Conservation (phyloP, 2,888 invertebrate genomes). For the Zele albiditarsus region DNA sequence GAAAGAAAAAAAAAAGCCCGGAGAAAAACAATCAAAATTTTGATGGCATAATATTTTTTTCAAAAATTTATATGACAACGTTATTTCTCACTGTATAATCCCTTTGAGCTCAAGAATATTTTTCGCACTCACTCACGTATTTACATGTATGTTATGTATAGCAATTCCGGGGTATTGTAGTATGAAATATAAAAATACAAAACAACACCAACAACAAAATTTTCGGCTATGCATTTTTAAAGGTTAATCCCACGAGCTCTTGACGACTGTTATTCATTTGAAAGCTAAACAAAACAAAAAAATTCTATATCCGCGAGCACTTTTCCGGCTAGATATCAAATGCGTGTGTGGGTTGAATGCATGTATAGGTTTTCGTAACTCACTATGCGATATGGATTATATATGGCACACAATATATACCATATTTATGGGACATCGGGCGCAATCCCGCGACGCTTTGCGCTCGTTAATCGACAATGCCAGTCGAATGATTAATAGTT, state of each 20-base stretch:
- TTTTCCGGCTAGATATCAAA: constrained; percentile 60
- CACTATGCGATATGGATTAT: constrained; percentile 59
- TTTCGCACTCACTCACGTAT: background rate
- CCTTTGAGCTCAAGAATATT: background rate
- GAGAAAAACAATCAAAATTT: background rate
- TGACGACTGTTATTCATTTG: constrained; percentile 69
- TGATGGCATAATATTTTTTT: background rate
- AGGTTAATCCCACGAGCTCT: constrained; percentile 66
- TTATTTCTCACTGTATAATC: constrained; percentile 3
- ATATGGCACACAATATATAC: constrained; percentile 52
- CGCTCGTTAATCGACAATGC: constrained; percentile 64
- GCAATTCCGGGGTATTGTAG: background rate
- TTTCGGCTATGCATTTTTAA: constrained; percentile 53
- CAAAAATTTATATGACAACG: background rate
- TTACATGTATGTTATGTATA: background rate
- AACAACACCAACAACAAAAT: background rate
- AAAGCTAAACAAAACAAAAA: constrained; percentile 28
- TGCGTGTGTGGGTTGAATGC: constrained; percentile 59
- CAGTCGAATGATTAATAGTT: constrained; percentile 39
- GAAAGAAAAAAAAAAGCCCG: background rate
- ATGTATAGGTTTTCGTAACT: constrained; percentile 5
- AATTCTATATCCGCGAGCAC: constrained; percentile 8
- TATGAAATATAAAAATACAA: background rate
- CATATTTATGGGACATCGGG: constrained; percentile 60
- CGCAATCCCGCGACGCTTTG: constrained; percentile 50